Evolutionary conservation across 2,113 vertebrate species (phyloP).

Genomic region (Amia ocellicauda): DNA sequence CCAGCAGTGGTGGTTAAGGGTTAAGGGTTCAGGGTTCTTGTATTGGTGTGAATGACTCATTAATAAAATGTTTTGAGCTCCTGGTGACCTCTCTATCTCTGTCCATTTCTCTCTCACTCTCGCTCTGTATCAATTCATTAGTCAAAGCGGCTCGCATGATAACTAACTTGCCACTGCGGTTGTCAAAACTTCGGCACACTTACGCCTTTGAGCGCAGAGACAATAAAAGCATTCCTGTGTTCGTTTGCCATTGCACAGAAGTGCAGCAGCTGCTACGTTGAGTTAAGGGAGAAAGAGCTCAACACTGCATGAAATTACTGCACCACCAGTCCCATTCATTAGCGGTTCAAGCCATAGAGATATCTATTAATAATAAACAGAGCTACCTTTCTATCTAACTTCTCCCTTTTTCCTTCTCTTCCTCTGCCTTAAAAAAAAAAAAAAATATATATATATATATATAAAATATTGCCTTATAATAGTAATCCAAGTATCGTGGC

Average conservation of each 20-base stretch:
- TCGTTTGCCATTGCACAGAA: constrained; percentile 39
- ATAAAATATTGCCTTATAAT: not conserved
- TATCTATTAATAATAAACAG: constrained; percentile 43
- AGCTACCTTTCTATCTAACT: constrained; percentile 41
- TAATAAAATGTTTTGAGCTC: no score
- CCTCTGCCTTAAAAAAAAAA: constrained; percentile 38
- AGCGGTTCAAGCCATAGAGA: constrained; percentile 44
- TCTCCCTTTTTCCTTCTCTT: constrained; percentile 25
- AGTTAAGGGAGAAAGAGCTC: constrained; percentile 56
- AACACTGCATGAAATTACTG: constrained; percentile 56
- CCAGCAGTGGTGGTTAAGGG: no score
- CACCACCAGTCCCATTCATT: constrained; percentile 48
- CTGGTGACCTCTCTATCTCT: not conserved
- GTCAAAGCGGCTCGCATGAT: no score
- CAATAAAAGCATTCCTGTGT: constrained; percentile 47
- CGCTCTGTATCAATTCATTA: not conserved
- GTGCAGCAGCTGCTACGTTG: constrained; percentile 49
- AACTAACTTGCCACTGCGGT: constrained; percentile 15
- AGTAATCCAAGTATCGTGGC: not conserved
- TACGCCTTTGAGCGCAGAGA: constrained; percentile 37
- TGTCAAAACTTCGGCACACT: constrained; percentile 29
- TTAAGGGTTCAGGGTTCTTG: no score
- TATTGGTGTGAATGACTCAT: no score
- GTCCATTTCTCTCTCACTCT: not conserved
- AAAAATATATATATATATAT: no score